Conservation (phyloP, 1,140 invertebrate genomes). For the Atta colombica region DNA sequence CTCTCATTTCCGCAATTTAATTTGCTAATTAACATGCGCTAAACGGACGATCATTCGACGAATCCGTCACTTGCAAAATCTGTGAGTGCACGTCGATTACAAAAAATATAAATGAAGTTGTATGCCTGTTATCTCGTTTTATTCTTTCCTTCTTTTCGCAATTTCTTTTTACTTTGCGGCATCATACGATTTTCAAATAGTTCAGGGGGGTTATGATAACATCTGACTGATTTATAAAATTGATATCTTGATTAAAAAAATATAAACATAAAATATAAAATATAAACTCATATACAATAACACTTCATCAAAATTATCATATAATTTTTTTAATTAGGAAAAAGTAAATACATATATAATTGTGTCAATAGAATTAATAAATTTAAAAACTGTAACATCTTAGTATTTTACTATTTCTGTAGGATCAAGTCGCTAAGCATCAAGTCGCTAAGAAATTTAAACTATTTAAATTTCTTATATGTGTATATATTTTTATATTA, state of each 20-base stretch:
- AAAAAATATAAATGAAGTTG: background rate
- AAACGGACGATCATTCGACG: background rate
- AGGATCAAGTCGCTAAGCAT: background rate
- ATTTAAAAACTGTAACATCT: background rate
- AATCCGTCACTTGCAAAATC: background rate
- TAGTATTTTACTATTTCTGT: background rate
- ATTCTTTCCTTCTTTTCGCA: too few relatives aligned
- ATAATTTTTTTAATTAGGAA: background rate
- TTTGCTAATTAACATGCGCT: slow-evolving; percentile 20
- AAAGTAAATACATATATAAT: background rate
- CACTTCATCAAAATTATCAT: background rate
- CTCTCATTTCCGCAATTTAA: slow-evolving; percentile 12
- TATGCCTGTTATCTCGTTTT: background rate
- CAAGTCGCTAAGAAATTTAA: background rate
- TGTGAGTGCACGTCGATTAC: background rate
- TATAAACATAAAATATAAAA: background rate
- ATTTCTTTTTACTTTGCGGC: background rate
- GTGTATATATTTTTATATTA: background rate
- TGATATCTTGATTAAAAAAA: background rate
- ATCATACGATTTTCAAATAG: background rate
- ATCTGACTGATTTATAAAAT: background rate
- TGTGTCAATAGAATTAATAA: background rate
- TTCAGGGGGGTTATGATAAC: background rate
- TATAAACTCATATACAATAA: too few relatives aligned
- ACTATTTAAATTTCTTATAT: background rate